Conservation (phyloP, 2,797 vertebrate species). For the Dicrostonyx torquatus region DNA sequence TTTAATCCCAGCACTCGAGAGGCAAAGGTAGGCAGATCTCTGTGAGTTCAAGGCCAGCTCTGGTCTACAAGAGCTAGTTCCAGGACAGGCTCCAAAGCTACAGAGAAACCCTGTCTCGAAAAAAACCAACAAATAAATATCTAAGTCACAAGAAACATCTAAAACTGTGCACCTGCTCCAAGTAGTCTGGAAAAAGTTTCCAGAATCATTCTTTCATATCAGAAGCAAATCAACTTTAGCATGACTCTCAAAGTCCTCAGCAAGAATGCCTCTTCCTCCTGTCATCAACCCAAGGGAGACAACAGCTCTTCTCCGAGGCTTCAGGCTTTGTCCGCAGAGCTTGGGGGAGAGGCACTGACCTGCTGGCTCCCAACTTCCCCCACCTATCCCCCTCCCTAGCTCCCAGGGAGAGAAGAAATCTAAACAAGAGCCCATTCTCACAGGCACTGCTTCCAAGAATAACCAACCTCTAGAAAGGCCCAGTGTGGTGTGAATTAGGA, state of each 20-base stretch:
- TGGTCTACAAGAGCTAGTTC: too few species aligned
- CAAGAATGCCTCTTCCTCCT: too few species aligned
- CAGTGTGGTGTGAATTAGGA: conserved; percentile 72
- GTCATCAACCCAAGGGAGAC: neutral
- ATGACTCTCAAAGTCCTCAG: neutral
- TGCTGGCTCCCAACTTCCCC: conserved; percentile 52
- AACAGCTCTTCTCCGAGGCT: neutral
- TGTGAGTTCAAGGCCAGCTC: too few species aligned
- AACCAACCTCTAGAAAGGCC: conserved; percentile 70
- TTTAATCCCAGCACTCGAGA: too few species aligned
- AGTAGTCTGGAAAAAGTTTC: conserved; percentile 1
- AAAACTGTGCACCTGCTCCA: neutral
- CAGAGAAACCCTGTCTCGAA: too few species aligned
- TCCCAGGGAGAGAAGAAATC: conserved; percentile 62
- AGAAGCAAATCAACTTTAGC: neutral
- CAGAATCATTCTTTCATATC: neutral
- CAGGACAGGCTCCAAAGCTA: too few species aligned
- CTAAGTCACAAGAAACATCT: neutral
- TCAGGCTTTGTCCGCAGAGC: neutral
- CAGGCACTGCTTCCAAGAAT: conserved; percentile 76
- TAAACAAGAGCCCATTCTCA: conserved; percentile 78
- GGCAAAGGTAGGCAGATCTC: too few species aligned
- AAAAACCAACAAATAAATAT: neutral
- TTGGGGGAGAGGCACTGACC: neutral
- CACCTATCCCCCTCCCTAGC: conserved; percentile 19